Percentiles rank a stretch among this genome's conserved stretches.
These are phyloP conservation scores for Cryptocheilus praepositus DNA, from an alignment of 2,888 invertebrate genomes.

Conservation along the genomic window DNA sequence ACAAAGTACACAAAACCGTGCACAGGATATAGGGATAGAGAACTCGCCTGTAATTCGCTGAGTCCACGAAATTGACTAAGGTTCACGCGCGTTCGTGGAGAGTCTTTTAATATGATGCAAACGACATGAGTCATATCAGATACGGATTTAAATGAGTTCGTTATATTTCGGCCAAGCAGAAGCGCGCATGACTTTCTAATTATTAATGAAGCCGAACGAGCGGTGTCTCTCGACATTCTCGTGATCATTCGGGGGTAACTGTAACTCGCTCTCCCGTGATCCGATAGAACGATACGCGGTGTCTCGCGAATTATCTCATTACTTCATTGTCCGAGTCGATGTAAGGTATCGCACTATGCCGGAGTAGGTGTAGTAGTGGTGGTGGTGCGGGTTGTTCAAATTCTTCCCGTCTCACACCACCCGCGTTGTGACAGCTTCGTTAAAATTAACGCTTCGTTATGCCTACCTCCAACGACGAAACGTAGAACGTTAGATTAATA, in stretches of 20 bases:
- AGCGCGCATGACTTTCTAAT: conserved; percentile 55
- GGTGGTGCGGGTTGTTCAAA: too few species aligned
- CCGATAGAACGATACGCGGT: background rate
- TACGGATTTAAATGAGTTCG: conserved; percentile 70
- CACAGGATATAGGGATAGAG: too few species aligned
- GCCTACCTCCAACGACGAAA: background rate
- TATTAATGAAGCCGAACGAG: conserved; percentile 50
- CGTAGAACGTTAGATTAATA: too few species aligned
- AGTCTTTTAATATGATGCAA: conserved; percentile 30
- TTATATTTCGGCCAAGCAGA: conserved; percentile 64
- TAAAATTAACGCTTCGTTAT: background rate
- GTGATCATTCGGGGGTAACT: background rate
- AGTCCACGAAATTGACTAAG: conserved; percentile 9
- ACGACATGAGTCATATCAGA: conserved; percentile 65
- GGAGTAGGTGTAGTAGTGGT: too few species aligned
- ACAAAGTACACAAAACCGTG: too few species aligned
- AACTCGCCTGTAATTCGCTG: conserved; percentile 21
- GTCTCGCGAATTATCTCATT: conserved; percentile 4
- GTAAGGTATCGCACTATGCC: background rate
- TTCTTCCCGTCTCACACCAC: too few species aligned
- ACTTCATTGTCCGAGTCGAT: background rate
- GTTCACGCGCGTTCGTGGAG: too few species aligned
- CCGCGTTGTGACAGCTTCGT: background rate
- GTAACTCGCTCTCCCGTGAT: background rate
- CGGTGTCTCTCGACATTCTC: background rate